Evolutionary conservation across 2,113 vertebrate species (phyloP).

Genomic region (Aspidoscelis tigris): DNA sequence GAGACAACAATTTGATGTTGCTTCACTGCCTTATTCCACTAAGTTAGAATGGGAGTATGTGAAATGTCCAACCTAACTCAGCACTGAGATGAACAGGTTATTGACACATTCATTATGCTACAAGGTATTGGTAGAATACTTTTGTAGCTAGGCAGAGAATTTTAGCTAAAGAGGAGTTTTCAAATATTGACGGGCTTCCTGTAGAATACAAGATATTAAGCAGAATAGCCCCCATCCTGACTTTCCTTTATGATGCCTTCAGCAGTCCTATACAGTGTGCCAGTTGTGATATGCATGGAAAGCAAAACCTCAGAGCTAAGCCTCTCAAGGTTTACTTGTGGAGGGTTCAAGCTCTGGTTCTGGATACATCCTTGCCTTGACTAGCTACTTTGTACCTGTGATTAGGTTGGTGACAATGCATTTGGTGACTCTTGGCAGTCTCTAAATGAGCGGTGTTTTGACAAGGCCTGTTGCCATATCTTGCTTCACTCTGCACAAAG

Average conservation of each 20-base stretch:
- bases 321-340: background rate
- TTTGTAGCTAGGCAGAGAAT: background rate
- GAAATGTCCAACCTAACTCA: background rate
- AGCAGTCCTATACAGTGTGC: background rate
- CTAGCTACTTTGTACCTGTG: too few species aligned
- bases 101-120: background rate
- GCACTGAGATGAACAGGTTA: background rate
- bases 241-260: background rate
- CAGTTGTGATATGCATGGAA: background rate
- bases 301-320: background rate
- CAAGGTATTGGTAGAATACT: background rate
- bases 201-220: background rate
- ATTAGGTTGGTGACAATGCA: background rate
- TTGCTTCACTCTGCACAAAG: constrained; percentile 74
- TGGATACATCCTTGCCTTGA: constrained; percentile 14
- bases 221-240: background rate
- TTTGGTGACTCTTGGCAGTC: constrained; percentile 12
- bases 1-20: background rate
- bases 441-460: constrained; percentile 68
- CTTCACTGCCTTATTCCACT: background rate
- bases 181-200: background rate
- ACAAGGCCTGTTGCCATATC: constrained; percentile 75
- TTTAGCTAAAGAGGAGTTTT: background rate
- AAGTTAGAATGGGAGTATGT: background rate
- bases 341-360: background rate